Conservation (phyloP, 2,888 invertebrate genomes). For the Xestia ashworthii region DNA sequence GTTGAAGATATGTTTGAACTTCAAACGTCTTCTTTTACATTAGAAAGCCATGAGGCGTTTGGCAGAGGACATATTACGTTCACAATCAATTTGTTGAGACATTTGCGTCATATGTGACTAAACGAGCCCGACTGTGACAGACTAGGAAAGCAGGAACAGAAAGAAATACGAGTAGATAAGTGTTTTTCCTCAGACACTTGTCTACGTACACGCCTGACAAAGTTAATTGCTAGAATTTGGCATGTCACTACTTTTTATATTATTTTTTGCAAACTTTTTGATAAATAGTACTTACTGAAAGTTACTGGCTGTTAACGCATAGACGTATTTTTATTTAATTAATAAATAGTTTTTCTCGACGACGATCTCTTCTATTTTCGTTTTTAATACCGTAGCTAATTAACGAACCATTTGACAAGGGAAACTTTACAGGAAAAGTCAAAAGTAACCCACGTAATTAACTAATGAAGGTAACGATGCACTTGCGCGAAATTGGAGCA, state of each 20-base stretch:
- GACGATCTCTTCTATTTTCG: slow-evolving; percentile 19
- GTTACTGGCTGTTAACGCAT: slow-evolving; percentile 10
- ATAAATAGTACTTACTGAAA: slow-evolving; percentile 21
- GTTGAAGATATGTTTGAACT: slow-evolving; percentile 51
- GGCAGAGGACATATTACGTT: slow-evolving; percentile 57
- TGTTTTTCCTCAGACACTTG: slow-evolving; percentile 49
- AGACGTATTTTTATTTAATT: slow-evolving; percentile 15
- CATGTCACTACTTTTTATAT: slow-evolving; percentile 45
- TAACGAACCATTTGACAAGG: slow-evolving; percentile 19
- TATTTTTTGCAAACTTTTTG: slow-evolving; percentile 33
- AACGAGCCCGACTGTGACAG: slow-evolving; percentile 51
- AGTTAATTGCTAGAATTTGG: slow-evolving; percentile 58
- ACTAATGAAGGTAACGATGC: slow-evolving; percentile 59
- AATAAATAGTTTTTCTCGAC: not conserved
- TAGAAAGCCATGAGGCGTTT: slow-evolving; percentile 53
- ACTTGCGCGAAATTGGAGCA: slow-evolving; percentile 74
- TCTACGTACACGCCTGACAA: slow-evolving; percentile 41
- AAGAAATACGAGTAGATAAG: slow-evolving; percentile 58
- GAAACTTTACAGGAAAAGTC: slow-evolving; percentile 35
- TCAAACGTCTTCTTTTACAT: slow-evolving; percentile 58
- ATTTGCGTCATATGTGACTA: slow-evolving; percentile 64
- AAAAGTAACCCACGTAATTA: slow-evolving; percentile 36
- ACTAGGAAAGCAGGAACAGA: slow-evolving; percentile 49
- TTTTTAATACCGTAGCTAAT: slow-evolving; percentile 22
- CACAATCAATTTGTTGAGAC: slow-evolving; percentile 57